A percentile compares a stretch with the other conserved stretches of the same genome.
These are phyloP conservation scores for Amphiura filiformis DNA, from an alignment of 35 echinoderm and acorn worm genomes.

Conservation along the genomic window DNA sequence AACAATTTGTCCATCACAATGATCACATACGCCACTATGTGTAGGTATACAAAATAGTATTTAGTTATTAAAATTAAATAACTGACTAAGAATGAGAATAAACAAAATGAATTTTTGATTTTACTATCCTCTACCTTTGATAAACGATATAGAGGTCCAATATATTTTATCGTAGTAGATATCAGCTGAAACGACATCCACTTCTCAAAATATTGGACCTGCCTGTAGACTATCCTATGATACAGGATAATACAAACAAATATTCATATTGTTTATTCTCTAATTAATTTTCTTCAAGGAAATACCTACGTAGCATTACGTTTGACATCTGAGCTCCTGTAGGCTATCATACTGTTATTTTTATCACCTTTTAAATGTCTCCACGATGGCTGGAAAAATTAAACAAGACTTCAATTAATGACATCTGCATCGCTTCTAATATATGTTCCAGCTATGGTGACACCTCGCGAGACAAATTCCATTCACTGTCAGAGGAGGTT, in stretches of 20 bases:
- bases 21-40: too few species aligned
- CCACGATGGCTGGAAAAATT: constrained; percentile 75
- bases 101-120: not conserved
- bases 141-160: not conserved
- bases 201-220: too few species aligned
- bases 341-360: constrained; percentile 85
- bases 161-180: not conserved
- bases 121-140: too few species aligned
- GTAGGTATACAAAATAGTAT: not conserved
- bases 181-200: too few species aligned
- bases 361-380: constrained; percentile 70
- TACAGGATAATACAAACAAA: not conserved
- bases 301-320: constrained; percentile 74
- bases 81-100: too few species aligned
- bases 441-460: too few species aligned
- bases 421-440: not conserved
- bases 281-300: too few species aligned
- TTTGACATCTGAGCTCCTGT: constrained; percentile 81
- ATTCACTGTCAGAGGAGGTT: too few species aligned
- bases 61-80: not conserved
- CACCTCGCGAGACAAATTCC: too few species aligned
- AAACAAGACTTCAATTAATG: too few species aligned
- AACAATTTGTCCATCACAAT: too few species aligned
- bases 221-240: not conserved
- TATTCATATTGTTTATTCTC: too few species aligned